Base-by-base conservation (phyloP, 2,113 vertebrate genomes). In the Talpa occidentalis region DNA sequence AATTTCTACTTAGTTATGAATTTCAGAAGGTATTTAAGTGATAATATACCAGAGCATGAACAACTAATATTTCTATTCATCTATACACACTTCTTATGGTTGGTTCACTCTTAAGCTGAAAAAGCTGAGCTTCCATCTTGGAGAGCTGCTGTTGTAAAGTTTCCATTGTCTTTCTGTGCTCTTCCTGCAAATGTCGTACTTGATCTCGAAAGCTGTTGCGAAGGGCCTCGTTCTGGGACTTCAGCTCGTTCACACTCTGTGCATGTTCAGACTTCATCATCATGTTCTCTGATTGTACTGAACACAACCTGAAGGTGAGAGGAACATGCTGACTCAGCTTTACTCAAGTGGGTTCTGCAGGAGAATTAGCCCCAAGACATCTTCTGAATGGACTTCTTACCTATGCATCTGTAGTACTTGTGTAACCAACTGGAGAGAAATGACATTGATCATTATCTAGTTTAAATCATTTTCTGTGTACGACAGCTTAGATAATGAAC, bases 101-200 rank as follows among this genome's bases (percentile, higher is more conserved):
- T 2, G 98, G 94, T 72, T 99, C 99, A 83, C 97, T 99, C 98
- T 99, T 99, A 81, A 99, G 97, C 93, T 98, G 98, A 97, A 99
- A 99, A 32, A 99, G 98, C 64, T 99, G 99, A 60, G 98, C 94
- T 98, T 99, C 99, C 78, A 99, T 98, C 40, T 98, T 98, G 77
- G 98, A 98, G 73, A 99, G 98, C 60, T 99, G 99, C 78, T 99
- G 98, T 96, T 99, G 99, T 94, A 99, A 98, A 0, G 98, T 99
- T 97, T 99, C 99, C 84, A 99, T 97, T 0, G 99, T 99, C 92
- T 98, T 98, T 87, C 99, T 98, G 97, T 99, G 99, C 82, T 99
- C 99, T 12, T 99, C 99, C 95, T 99, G 99, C 84, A 99, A 94
- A 85, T 99, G 99, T 88, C 99, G 98, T 82, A 99, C 96, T 97